Evolutionary conservation across 2,888 invertebrate species (phyloP), one percentile per base, ranked within the genome.

Genomic region (Coelinius sp.): DNA sequence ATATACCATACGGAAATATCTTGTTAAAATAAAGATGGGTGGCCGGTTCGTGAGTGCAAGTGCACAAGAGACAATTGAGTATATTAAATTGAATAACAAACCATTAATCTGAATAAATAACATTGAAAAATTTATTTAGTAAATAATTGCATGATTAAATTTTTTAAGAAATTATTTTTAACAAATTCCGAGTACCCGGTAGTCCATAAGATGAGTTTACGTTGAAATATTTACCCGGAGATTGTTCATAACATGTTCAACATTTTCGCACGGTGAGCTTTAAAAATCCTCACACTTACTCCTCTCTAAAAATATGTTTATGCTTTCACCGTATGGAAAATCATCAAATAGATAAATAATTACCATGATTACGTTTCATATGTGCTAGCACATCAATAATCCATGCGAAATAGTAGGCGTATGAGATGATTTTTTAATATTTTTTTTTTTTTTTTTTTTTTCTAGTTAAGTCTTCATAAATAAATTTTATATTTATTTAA

Each of bases 291-390:
- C 20, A 49, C 46, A 49, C 46, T 49, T 49, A 49, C 46, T 53
- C 27, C 70, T 56, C 38, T 64, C 56, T 22, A 70, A 56, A 44
- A 73, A 70, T 73, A 77, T 79, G 75, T 78, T 76, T 76, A 77
- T 79, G 78, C 78, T 79, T 80, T 81, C 78, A 79, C 78, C 75
- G 73, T 69, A 78, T 17, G 46, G 70, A 73, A 78, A 81, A 80
- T 79, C 79, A 79, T 82, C 81, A 82, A 81, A 78, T 80, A 80
- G 78, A 75, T 77, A 81, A 82, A 77, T 81, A 78, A 81, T 78
- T 77, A 78, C 76, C 62, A 71, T 74, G 74, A 80, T 80, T 81
- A 79, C 75, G 46, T 49, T 71, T 49, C 17, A 49, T 49, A 49
- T 49, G 7, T 49, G 20, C 20, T 20, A 8, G 46, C 8, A 14